Evolutionary conservation across 2,797 vertebrate genomes (phyloP).

Genomic region (Microctenopoma stevenorrisi): DNA sequence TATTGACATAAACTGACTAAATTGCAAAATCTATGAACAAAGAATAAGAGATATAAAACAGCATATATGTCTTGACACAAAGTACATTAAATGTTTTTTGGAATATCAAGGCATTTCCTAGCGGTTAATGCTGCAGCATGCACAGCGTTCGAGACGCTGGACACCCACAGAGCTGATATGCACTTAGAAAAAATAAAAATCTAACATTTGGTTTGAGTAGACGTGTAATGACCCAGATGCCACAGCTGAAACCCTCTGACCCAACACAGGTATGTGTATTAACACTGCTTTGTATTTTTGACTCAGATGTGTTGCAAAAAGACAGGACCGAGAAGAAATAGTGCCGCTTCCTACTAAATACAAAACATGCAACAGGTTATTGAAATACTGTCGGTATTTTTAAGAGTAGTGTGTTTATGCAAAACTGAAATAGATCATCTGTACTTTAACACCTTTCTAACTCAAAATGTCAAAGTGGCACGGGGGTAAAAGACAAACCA

Average conservation of each 20-base stretch:
- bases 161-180: constrained; percentile 55
- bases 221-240: constrained; percentile 27
- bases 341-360: constrained; percentile 7
- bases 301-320: constrained; percentile 29
- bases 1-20: constrained; percentile 55
- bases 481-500: constrained; percentile 28
- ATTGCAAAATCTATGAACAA: constrained; percentile 59
- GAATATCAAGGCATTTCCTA: constrained; percentile 72
- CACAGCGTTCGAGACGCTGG: constrained; percentile 48
- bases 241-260: constrained; percentile 22
- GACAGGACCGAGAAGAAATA: constrained; percentile 1
- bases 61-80: constrained; percentile 64
- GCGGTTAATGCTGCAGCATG: constrained; percentile 72
- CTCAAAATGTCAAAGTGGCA: constrained; percentile 37
- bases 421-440: constrained; percentile 7
- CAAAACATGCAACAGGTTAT: constrained; percentile 11
- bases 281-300: not conserved
- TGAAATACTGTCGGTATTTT: constrained; percentile 12
- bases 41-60: constrained; percentile 65
- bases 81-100: constrained; percentile 68
- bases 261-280: constrained; percentile 6
- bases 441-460: constrained; percentile 9
- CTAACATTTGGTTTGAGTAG: constrained; percentile 70
- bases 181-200: constrained; percentile 25
- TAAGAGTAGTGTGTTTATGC: not conserved